Evolutionary conservation across 2,797 vertebrate species (phyloP).

Genomic region (Sarcoramphus papa): DNA sequence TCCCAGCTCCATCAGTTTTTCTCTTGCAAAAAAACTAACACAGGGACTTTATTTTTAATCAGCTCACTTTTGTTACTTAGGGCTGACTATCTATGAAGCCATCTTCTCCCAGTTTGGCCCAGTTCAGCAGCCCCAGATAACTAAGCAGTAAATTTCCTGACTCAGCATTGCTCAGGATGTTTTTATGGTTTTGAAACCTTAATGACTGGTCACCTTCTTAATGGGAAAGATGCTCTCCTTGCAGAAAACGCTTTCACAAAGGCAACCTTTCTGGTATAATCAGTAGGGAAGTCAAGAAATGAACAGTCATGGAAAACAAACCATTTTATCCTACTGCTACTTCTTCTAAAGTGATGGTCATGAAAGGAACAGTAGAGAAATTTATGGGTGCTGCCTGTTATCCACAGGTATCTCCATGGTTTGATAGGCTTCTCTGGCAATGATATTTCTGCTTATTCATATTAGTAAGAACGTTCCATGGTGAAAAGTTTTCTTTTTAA

Average conservation of each 20-base stretch:
- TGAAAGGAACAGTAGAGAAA: not conserved
- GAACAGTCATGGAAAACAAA: not conserved
- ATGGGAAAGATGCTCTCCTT: not conserved
- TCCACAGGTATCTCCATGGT: not conserved
- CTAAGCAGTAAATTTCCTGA: not conserved
- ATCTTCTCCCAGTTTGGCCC: not conserved
- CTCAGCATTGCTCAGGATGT: not conserved
- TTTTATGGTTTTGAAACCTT: not conserved
- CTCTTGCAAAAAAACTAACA: not conserved
- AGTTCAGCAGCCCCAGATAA: not conserved
- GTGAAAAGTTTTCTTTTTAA: not conserved
- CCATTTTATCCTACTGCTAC: not conserved
- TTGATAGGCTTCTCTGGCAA: not conserved
- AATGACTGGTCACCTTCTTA: not conserved
- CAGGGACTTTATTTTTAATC: not conserved
- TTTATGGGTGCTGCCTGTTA: not conserved
- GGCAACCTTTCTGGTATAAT: not conserved
- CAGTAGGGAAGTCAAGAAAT: not conserved
- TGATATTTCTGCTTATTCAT: not conserved
- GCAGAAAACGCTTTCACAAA: not conserved
- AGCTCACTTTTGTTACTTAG: not conserved
- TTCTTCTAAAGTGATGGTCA: not conserved
- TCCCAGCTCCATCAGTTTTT: not conserved
- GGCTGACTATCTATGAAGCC: not conserved
- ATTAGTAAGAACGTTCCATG: not conserved